Evolutionary conservation across 2,888 invertebrate genomes (phyloP), one percentile per base, ranked within the genome.

Genomic region (Clostera curtula): DNA sequence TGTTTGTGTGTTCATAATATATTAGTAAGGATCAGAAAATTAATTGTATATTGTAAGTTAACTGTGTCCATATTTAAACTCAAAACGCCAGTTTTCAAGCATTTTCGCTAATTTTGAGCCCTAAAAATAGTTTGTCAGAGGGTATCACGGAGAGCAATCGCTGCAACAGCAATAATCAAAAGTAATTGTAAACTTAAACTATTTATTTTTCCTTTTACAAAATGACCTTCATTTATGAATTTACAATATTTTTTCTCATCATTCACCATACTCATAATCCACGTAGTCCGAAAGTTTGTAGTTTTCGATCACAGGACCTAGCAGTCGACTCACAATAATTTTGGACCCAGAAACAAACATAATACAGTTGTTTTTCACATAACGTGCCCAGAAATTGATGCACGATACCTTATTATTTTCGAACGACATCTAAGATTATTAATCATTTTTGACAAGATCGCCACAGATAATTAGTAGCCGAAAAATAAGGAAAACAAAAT

Each of bases 191-290:
- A 74, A 75, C 79, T 80, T 80, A 79, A 74, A 79, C 75, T 80
- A 76, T 82, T 80, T 82, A 79, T 80, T 79, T 63, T 67, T 74
- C 63, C 72, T 77, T 73, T 74, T 79, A 79, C 77, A 79, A 79
- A 79, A 76, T 70, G 72, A 69, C 66, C 63, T 65, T 66, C 49
- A 43, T 60, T 63, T 56, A 61, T 61, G 75, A 74, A 73, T 77
- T 79, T 77, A 80, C 79, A 80, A 77, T 76, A 74, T 67, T 63
- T 69, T 68, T 68, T 53, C 42, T 23, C 28, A 37, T 43, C 39
- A 40, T 45, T 16, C n/a, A n/a, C n/a, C n/a, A n/a, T n/a, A n/a
- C n/a, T 34, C 43, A 46, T 41, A 39, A 48, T 45, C 36, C 46
- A 52, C 56, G 49, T 59, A 44, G 52, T 61, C 52, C 52, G 54